phyloP scores from a whole-genome alignment of 2,797 vertebrate species.

The Poeciliopsis paucimaculata region DNA sequence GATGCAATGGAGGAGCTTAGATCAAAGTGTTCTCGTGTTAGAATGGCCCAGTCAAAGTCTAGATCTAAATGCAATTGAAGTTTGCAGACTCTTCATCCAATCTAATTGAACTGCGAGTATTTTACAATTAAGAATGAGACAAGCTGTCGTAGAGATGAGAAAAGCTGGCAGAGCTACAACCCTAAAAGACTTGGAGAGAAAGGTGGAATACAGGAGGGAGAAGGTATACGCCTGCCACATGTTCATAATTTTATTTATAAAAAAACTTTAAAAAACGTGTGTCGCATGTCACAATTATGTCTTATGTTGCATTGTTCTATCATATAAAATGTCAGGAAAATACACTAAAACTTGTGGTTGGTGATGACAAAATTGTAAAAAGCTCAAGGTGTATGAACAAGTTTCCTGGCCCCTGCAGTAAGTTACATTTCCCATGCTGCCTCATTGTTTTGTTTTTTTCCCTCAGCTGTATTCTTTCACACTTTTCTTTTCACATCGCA shows the following conservation, averaged over 20 bases:
- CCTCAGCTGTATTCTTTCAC: not conserved
- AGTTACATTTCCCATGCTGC: slow-evolving; percentile 44
- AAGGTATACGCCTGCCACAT: not conserved
- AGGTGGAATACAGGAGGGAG: not conserved
- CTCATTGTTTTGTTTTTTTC: slow-evolving; percentile 26
- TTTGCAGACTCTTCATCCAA: not conserved
- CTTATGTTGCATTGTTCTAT: not conserved
- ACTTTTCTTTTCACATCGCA: slow-evolving; percentile 29
- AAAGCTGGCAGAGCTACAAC: not conserved
- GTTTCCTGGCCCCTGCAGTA: not conserved
- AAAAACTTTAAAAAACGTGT: not conserved
- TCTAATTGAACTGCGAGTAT: not conserved
- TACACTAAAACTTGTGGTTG: not conserved
- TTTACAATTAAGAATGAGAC: not conserved
- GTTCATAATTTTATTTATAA: not conserved
- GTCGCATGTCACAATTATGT: not conserved
- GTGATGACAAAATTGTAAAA: not conserved
- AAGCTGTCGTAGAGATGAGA: not conserved
- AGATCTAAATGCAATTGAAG: not conserved
- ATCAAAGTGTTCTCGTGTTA: not conserved
- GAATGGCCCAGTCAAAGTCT: not conserved
- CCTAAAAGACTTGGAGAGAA: not conserved
- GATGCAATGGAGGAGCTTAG: not conserved
- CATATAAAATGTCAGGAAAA: not conserved
- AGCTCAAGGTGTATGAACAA: not conserved